Conservation (phyloP, 2,113 vertebrate species). For the Lampris megalopsis region DNA sequence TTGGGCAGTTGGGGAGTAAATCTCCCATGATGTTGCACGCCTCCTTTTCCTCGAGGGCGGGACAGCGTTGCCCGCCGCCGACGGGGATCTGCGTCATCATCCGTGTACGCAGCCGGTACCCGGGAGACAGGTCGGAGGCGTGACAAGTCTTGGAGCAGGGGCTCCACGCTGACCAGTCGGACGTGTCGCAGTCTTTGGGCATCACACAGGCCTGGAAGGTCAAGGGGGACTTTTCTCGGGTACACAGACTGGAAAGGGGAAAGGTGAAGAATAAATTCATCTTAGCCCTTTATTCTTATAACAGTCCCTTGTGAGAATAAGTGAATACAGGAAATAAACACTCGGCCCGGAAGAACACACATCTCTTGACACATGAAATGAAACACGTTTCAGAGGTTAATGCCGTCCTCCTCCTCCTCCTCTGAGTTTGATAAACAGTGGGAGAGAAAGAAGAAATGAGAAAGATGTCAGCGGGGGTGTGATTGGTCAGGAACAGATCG, state of each 20-base stretch:
- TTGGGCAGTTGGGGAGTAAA: slow-evolving; percentile 88
- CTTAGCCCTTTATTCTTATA: too few relatives aligned
- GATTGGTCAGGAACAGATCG: slow-evolving; percentile 34
- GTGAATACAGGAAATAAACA: neutral
- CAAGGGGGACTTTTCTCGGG: slow-evolving; percentile 81
- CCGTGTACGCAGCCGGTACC: slow-evolving; percentile 87
- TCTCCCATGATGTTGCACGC: slow-evolving; percentile 85
- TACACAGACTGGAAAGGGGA: slow-evolving; percentile 85
- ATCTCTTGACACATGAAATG: slow-evolving; percentile 4
- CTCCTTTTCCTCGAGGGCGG: slow-evolving; percentile 89
- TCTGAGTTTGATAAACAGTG: slow-evolving; percentile 4
- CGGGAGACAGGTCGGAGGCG: slow-evolving; percentile 82
- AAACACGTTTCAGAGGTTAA: neutral
- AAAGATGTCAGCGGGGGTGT: slow-evolving; percentile 12
- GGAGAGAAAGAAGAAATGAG: neutral
- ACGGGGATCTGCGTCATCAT: slow-evolving; percentile 79
- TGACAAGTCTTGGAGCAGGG: slow-evolving; percentile 88
- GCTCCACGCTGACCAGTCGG: slow-evolving; percentile 91
- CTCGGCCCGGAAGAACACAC: neutral
- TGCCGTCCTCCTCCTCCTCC: neutral
- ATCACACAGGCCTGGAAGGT: slow-evolving; percentile 89
- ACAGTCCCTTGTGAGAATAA: too few relatives aligned
- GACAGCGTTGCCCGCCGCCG: slow-evolving; percentile 85
- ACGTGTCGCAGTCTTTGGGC: slow-evolving; percentile 87
- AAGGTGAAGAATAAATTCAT: neutral